phyloP scores from a whole-genome alignment of 2,797 vertebrate species.

The Octomys mimax region DNA sequence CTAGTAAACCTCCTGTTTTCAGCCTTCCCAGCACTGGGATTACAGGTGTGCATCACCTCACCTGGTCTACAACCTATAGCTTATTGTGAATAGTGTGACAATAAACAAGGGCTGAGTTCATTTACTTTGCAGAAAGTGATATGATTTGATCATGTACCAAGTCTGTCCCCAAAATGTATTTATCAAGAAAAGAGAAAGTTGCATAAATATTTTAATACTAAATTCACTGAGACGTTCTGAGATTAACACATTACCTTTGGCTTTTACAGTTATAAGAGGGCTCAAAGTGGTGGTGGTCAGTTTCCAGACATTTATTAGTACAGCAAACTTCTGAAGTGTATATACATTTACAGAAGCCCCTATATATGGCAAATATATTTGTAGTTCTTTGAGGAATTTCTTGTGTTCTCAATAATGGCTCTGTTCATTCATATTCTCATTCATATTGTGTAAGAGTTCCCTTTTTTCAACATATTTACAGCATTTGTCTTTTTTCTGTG shows the following conservation, averaged over 20 bases:
- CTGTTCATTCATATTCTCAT: background rate
- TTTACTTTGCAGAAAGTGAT: background rate
- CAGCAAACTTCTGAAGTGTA: background rate
- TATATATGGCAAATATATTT: background rate
- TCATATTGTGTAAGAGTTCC: background rate
- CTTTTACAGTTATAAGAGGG: background rate
- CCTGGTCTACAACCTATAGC: no score
- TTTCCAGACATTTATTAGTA: background rate
- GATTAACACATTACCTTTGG: background rate
- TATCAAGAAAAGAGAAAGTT: background rate
- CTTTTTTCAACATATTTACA: background rate
- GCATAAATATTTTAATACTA: background rate
- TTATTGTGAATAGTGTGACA: background rate
- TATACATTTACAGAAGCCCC: background rate
- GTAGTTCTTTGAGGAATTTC: background rate
- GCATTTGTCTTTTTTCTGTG: background rate
- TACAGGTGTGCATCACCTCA: no score
- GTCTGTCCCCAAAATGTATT: background rate
- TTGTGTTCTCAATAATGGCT: background rate
- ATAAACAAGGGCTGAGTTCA: background rate
- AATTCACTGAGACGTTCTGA: background rate
- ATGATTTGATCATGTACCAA: background rate
- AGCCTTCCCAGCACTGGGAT: no score
- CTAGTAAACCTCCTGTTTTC: no score
- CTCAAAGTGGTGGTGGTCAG: background rate